These are phyloP conservation scores for Pluvianellus socialis DNA, from an alignment of 2,113 vertebrate genomes.

Conservation along the genomic window DNA sequence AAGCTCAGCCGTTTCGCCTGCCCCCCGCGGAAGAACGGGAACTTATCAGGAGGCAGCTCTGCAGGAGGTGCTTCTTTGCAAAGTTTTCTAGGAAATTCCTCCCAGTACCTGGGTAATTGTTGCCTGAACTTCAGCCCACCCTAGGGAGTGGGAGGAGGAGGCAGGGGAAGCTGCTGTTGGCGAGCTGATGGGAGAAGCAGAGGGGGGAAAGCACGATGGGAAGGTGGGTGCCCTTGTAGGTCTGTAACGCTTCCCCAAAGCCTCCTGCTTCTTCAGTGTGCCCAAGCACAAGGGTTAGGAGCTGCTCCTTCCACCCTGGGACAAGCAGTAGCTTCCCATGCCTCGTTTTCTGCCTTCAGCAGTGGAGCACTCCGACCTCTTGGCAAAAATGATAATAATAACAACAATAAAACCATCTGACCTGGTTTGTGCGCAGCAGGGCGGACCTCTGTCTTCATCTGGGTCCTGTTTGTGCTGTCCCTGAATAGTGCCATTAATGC, in stretches of 20 bases:
- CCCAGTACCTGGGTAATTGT: neutral
- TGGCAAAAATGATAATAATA: neutral
- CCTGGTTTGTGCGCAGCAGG: neutral
- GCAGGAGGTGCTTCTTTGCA: neutral
- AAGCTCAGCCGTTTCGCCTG: neutral
- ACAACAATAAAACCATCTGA: neutral
- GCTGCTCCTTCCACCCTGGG: neutral
- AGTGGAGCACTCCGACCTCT: neutral
- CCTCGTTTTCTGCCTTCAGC: neutral
- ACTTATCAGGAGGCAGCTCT: neutral
- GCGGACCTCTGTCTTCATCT: neutral
- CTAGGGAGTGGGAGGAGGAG: neutral
- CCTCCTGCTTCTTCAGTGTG: neutral
- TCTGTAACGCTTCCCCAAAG: neutral
- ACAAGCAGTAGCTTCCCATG: neutral
- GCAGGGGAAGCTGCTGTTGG: neutral
- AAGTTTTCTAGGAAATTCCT: constrained; percentile 2
- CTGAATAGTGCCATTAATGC: neutral
- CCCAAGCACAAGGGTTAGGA: neutral
- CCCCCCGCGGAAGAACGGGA: neutral
- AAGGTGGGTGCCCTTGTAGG: neutral
- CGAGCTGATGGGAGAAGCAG: neutral
- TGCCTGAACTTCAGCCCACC: neutral
- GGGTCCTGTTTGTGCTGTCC: neutral
- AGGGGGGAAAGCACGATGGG: neutral